phyloP scores from a whole-genome alignment of 2,113 vertebrate genomes.

The Chrysochloris asiatica region DNA sequence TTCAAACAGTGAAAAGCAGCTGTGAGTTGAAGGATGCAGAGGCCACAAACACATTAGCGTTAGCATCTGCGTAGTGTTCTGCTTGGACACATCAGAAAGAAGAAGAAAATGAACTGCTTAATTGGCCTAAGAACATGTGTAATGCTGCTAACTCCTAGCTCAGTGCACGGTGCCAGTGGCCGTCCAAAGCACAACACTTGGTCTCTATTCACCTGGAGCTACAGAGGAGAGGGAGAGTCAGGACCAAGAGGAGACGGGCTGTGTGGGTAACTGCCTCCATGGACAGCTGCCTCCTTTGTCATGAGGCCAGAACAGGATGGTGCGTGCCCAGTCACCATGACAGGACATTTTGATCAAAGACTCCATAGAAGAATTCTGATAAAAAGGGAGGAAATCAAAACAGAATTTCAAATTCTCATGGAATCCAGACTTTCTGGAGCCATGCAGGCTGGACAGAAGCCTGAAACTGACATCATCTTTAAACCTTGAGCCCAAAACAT shows the following conservation, averaged over 20 bases:
- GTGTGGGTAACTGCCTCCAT: neutral
- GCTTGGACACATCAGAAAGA: neutral
- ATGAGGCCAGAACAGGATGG: neutral
- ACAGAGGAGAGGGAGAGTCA: neutral
- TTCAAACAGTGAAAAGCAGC: neutral
- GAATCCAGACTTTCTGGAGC: neutral
- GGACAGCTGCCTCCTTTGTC: neutral
- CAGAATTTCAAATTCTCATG: neutral
- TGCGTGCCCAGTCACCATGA: neutral
- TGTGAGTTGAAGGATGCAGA: rapidly evolving
- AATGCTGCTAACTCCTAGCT: neutral
- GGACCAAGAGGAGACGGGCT: neutral
- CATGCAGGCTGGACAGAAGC: neutral
- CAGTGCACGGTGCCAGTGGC: neutral
- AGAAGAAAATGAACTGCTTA: rapidly evolving
- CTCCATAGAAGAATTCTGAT: neutral
- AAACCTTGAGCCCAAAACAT: neutral
- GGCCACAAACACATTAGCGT: too few relatives aligned
- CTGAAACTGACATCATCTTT: neutral
- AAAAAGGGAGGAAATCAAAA: neutral
- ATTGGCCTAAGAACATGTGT: neutral
- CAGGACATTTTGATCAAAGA: neutral
- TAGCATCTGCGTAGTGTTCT: neutral
- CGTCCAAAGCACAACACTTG: neutral
- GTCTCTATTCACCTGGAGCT: neutral